Evolutionary conservation across 1,140 invertebrate species (phyloP), one percentile per base, ranked within the genome.

Genomic region (Leptopilina boulardi): DNA sequence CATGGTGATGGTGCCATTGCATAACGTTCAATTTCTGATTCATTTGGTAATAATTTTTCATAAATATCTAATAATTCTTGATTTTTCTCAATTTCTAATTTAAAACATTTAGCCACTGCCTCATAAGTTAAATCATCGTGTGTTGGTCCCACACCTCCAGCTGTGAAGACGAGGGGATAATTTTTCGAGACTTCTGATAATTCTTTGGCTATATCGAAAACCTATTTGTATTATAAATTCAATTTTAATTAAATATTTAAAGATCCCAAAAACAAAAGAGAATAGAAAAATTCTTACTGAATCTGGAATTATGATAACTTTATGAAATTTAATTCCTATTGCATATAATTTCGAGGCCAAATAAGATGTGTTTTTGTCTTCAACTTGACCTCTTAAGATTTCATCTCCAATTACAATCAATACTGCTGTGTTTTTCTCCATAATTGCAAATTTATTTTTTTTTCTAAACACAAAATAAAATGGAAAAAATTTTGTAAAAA

Each of bases 81-180:
- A 81, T 95, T 90, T 38, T 90, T 80, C 73, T 89, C 85, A 3
- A 94, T 77, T 51, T 87, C 85, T 44, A 94, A 89, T 74, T 88
- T 86, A 83, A 96, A 94, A 19, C 94, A 94, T 84, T 92, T 91
- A 8, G 94, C 94, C 9, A 96, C 86, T 41, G 91, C 94, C 88
- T 93, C 91, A 87, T 95, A 95, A 19, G 95, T 96, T 41, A 95
- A 87, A 85, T 96, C 95, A 88, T 96, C 95, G 84, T 96, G 95
- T 9, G 95, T 96, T 9, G 95, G 95, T 4, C 95, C 95, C 75
- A 96, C 92, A n/a, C 95, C 95, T 34, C 95, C 95, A 26, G 93
- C 93, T 8, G 95, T 95, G 21, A 96, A 91, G 23, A 96, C 94
- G 86, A 92, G 70, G 26, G 88, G 78, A 80, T 85, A 91, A n/a